Conservation (phyloP, 2,888 invertebrate species). For the Allophyes oxyacanthae region DNA sequence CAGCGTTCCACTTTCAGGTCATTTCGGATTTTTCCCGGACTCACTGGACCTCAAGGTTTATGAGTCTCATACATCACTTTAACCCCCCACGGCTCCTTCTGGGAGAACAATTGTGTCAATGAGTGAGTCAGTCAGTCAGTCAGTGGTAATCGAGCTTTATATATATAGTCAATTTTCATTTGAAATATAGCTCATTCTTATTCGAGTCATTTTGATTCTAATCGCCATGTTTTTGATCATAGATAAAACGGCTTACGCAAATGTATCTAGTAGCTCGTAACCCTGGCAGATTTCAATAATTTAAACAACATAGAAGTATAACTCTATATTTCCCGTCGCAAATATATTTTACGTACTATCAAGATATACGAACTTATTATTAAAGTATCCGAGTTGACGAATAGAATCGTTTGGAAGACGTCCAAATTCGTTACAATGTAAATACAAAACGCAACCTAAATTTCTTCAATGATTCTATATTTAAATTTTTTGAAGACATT, state of each 20-base stretch:
- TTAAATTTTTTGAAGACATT: constrained; percentile 38
- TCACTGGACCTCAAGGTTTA: too few relatives aligned
- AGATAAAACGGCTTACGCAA: constrained; percentile 33
- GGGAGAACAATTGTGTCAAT: too few relatives aligned
- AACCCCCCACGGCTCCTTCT: too few relatives aligned
- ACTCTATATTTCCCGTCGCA: background rate
- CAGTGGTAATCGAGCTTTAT: too few relatives aligned
- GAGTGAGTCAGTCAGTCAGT: too few relatives aligned
- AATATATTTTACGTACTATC: constrained; percentile 19
- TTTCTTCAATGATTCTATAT: constrained; percentile 60
- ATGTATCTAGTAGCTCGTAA: constrained; percentile 18
- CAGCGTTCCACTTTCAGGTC: too few relatives aligned
- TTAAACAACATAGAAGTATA: constrained; percentile 13
- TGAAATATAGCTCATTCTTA: constrained; percentile 31
- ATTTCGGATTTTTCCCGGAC: too few relatives aligned
- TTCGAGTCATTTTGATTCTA: constrained; percentile 27
- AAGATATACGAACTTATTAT: constrained; percentile 28
- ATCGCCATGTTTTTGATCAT: constrained; percentile 43
- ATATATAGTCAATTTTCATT: constrained; percentile 49
- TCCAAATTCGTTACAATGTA: constrained; percentile 59
- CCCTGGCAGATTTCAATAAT: constrained; percentile 30
- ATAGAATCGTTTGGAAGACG: constrained; percentile 58
- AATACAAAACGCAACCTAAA: constrained; percentile 61
- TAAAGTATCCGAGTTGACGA: constrained; percentile 50
- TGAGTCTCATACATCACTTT: too few relatives aligned